Evolutionary conservation across 2,888 invertebrate species (phyloP).

Genomic region (Microctonus brassicae): DNA sequence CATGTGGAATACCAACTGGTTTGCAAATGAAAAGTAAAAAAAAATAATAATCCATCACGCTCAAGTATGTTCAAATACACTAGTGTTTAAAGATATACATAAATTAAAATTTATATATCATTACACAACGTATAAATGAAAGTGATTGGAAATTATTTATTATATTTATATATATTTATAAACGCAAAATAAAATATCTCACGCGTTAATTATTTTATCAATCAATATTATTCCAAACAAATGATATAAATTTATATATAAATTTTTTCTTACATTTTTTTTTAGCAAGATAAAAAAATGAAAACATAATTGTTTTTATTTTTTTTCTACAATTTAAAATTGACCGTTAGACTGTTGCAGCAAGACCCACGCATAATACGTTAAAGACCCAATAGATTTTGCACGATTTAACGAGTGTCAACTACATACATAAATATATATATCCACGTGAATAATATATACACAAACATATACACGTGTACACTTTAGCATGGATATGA

Average conservation of each 20-base stretch:
- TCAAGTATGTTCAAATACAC: background rate
- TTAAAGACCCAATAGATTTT: background rate
- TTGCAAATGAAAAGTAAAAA: background rate
- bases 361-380: background rate
- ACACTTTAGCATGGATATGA: background rate
- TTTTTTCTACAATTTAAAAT: background rate
- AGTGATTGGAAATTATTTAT: background rate
- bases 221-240: background rate
- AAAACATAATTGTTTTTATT: background rate
- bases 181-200: background rate
- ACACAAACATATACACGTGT: background rate
- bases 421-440: background rate
- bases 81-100: background rate
- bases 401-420: conserved; percentile 8
- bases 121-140: background rate
- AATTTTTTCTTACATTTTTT: background rate
- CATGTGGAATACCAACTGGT: conserved; percentile 23
- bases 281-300: background rate
- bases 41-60: background rate
- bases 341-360: conserved; percentile 16
- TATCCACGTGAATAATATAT: no score
- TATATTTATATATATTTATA: background rate
- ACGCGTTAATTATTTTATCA: background rate
- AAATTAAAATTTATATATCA: background rate
- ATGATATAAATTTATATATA: background rate